Percentiles rank a stretch among this genome's conserved stretches.
These are phyloP conservation scores for Diadema setosum DNA, from an alignment of 35 echinoderm and acorn worm species.

Conservation along the genomic window DNA sequence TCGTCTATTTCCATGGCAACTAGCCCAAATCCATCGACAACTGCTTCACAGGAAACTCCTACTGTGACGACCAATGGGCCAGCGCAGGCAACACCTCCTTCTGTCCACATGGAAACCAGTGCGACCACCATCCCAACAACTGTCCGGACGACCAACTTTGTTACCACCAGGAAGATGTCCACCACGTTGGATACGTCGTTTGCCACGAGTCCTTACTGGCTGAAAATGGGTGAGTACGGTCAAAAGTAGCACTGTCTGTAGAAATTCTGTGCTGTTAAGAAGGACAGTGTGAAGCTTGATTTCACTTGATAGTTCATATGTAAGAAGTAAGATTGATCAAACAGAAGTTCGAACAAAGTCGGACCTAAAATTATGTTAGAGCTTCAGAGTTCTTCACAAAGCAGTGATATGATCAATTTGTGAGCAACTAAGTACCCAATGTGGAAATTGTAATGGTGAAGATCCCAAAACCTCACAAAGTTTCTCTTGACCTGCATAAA, in stretches of 20 bases:
- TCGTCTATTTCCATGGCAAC: not conserved
- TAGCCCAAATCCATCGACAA: not conserved
- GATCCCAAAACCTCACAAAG: too few species aligned
- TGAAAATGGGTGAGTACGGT: not conserved
- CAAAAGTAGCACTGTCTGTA: not conserved
- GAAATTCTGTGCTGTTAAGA: too few species aligned
- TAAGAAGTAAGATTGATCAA: not conserved
- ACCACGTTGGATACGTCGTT: conserved; percentile 3
- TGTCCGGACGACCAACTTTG: not conserved
- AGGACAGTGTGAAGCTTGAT: not conserved
- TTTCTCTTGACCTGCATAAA: too few species aligned
- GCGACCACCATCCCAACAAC: not conserved
- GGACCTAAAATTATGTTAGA: not conserved
- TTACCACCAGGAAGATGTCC: not conserved
- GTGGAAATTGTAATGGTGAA: too few species aligned
- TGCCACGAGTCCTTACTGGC: not conserved
- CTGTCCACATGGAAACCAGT: not conserved
- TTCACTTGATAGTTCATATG: not conserved
- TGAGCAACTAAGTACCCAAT: too few species aligned
- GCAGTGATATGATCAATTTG: not conserved
- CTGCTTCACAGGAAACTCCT: not conserved
- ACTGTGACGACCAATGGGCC: not conserved
- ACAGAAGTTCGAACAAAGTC: not conserved
- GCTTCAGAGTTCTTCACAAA: not conserved
- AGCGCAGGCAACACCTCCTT: not conserved